Evolutionary conservation across 1,140 invertebrate genomes (phyloP).

Genomic region (Drosophila pectinifera): DNA sequence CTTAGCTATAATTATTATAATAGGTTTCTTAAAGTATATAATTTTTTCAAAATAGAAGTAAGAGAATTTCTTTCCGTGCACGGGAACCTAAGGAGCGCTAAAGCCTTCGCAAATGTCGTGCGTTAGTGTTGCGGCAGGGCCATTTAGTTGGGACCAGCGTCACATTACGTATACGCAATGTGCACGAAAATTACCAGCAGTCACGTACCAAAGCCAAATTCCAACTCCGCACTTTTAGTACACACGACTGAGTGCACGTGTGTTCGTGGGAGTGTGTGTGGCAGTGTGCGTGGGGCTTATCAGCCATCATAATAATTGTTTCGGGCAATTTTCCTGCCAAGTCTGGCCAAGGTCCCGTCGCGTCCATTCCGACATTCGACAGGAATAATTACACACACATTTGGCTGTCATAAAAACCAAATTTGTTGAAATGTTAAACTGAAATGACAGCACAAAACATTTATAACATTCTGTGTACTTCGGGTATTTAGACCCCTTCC

Average conservation of each 20-base stretch:
- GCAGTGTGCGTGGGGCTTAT: constrained; percentile 33
- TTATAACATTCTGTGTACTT: constrained; percentile 27
- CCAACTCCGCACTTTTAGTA: constrained; percentile 45
- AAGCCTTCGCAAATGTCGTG: constrained; percentile 45
- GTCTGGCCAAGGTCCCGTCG: constrained; percentile 33
- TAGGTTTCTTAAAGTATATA: background rate
- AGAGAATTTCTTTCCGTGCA: background rate
- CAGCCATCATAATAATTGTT: constrained; percentile 65
- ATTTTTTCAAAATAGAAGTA: background rate
- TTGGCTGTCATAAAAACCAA: constrained; percentile 40
- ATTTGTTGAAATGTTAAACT: constrained; percentile 57
- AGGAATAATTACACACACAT: constrained; percentile 53
- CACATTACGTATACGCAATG: constrained; percentile 64
- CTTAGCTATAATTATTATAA: too few species aligned
- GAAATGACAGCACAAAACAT: constrained; percentile 29
- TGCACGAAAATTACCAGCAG: constrained; percentile 44
- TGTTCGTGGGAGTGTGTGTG: constrained; percentile 12
- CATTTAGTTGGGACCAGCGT: constrained; percentile 48
- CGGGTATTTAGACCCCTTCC: background rate
- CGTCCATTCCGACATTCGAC: constrained; percentile 48
- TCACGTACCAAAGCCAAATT: constrained; percentile 49
- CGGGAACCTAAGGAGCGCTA: constrained; percentile 9
- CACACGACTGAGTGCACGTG: constrained; percentile 42
- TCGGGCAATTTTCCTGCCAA: constrained; percentile 32
- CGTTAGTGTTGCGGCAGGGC: constrained; percentile 39